These are phyloP conservation scores for Hypanus sabinus DNA, from an alignment of 2,113 vertebrate species.

Conservation along the genomic window DNA sequence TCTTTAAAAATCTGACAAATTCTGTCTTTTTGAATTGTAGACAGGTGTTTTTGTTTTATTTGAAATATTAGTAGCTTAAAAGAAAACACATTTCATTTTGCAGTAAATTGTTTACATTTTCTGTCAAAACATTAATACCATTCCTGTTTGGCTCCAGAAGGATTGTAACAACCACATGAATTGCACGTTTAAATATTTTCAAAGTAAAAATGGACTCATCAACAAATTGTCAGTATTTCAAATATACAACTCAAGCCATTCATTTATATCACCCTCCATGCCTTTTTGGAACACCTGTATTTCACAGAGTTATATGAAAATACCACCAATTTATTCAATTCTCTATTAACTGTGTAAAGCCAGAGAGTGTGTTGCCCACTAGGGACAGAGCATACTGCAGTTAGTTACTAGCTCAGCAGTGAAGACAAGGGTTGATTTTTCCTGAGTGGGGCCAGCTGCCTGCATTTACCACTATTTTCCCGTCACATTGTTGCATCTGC, in stretches of 20 bases:
- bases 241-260: background rate
- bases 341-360: background rate
- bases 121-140: conserved; percentile 25
- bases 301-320: background rate
- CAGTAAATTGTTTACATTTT: conserved; percentile 31
- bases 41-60: conserved; percentile 25
- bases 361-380: background rate
- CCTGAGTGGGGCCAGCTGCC: too few relatives aligned
- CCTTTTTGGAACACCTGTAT: background rate
- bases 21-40: background rate
- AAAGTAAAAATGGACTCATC: conserved; percentile 11
- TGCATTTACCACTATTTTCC: too few relatives aligned
- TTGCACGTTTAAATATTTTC: conserved; percentile 1
- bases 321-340: background rate
- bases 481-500: too few relatives aligned
- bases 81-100: background rate
- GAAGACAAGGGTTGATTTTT: background rate
- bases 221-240: conserved; percentile 7
- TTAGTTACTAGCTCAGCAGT: background rate
- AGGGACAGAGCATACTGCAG: background rate
- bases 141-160: conserved; percentile 8
- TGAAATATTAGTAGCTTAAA: conserved; percentile 33
- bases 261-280: background rate
- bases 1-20: conserved; percentile 16
- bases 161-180: background rate